These are phyloP conservation scores for Hypanus sabinus DNA, from an alignment of 2,113 vertebrate species.

Conservation along the genomic window DNA sequence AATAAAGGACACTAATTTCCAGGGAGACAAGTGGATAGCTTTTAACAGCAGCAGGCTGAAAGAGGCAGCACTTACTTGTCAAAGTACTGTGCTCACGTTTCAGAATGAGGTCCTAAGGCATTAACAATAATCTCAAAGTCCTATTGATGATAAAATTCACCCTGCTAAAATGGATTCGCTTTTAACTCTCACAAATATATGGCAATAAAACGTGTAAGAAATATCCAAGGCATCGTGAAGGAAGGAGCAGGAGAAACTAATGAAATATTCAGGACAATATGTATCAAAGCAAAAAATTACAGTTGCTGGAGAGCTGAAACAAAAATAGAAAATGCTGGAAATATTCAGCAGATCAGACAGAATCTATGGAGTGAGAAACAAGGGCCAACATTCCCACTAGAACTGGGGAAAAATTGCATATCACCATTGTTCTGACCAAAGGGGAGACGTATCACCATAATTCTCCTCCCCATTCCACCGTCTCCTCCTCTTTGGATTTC, in stretches of 20 bases:
- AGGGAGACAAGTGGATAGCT: background rate
- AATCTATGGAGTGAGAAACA: too few relatives aligned
- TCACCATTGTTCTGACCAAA: too few relatives aligned
- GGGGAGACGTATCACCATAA: too few relatives aligned
- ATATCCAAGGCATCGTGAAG: background rate
- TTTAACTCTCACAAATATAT: background rate
- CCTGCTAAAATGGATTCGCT: background rate
- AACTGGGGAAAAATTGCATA: too few relatives aligned
- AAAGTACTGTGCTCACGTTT: background rate
- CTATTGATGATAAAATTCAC: background rate
- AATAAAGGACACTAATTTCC: background rate
- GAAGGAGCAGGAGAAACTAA: background rate
- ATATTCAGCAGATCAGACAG: too few relatives aligned
- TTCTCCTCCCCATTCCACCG: too few relatives aligned
- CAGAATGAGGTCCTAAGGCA: too few relatives aligned
- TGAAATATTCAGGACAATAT: background rate
- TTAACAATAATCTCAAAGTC: background rate
- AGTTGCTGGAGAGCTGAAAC: too few relatives aligned
- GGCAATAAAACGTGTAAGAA: background rate
- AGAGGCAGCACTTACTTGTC: background rate
- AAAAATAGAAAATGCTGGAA: too few relatives aligned
- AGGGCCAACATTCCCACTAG: too few relatives aligned
- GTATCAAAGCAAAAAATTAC: background rate
- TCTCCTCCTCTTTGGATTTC: too few relatives aligned
- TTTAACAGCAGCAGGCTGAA: background rate